Conservation (phyloP, 2,113 vertebrate species). For the Calyptommatus sinebrachiatus region DNA sequence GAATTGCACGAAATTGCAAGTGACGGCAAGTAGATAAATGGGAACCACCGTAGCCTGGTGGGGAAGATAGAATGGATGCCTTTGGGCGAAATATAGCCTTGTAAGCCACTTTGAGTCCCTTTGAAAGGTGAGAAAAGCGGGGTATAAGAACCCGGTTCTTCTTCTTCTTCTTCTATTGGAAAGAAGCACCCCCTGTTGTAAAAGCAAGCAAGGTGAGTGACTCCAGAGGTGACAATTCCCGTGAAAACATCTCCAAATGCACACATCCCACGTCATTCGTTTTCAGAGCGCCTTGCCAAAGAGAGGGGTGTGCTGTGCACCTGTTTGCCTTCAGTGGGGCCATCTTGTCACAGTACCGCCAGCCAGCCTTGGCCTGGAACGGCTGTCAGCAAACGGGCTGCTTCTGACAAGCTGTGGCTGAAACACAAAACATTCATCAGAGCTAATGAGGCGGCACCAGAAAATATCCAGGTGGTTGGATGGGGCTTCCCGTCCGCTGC, state of each 20-base stretch:
- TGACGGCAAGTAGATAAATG: too few relatives aligned
- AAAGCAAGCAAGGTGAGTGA: background rate
- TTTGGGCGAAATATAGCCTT: too few relatives aligned
- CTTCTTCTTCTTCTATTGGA: too few relatives aligned
- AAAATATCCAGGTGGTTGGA: background rate
- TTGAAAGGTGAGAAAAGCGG: too few relatives aligned
- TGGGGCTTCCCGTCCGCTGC: background rate
- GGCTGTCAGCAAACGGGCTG: background rate
- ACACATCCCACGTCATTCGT: background rate
- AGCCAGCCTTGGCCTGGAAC: background rate
- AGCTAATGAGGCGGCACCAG: background rate
- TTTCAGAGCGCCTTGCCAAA: background rate
- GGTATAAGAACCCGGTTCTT: too few relatives aligned
- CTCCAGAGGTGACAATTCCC: background rate
- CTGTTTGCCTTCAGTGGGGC: background rate
- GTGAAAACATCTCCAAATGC: background rate
- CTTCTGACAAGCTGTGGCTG: background rate
- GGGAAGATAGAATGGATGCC: too few relatives aligned
- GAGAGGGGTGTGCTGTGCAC: background rate
- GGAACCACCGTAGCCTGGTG: too few relatives aligned
- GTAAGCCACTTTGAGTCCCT: too few relatives aligned
- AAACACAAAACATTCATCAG: conserved; percentile 10
- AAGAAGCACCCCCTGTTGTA: background rate
- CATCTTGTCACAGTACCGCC: background rate
- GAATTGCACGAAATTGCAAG: too few relatives aligned